Evolutionary conservation across 1,140 invertebrate genomes (phyloP).

Genomic region (Acyrthosiphon pisum): DNA sequence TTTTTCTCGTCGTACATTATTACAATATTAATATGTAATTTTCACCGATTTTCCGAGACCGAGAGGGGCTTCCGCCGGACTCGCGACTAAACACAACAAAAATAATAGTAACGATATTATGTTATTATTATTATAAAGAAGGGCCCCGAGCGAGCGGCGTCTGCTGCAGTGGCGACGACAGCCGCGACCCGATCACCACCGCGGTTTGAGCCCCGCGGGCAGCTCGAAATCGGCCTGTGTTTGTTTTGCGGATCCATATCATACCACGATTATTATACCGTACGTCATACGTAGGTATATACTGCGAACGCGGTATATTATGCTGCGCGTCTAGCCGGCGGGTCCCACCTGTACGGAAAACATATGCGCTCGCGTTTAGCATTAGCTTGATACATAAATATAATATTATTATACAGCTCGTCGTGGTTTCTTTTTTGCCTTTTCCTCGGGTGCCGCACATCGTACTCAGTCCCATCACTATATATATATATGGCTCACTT

Average conservation of each 20-base stretch:
- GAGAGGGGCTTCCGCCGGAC: background rate
- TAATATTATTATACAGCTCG: too few relatives aligned
- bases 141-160: background rate
- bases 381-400: background rate
- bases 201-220: background rate
- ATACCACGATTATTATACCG: background rate
- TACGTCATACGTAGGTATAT: background rate
- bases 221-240: background rate
- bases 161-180: background rate
- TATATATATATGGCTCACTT: background rate
- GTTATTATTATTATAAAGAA: background rate
- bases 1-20: background rate
- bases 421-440: background rate
- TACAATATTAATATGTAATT: too few relatives aligned
- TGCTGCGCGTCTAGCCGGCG: background rate
- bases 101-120: background rate
- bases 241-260: conserved; percentile 6
- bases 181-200: background rate
- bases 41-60: background rate
- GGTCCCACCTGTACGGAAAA: background rate
- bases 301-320: too few relatives aligned
- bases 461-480: background rate
- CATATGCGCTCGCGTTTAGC: background rate
- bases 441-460: background rate
- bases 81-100: background rate